phyloP scores from a whole-genome alignment of 2,888 invertebrate species.

The Auanema sp. region DNA sequence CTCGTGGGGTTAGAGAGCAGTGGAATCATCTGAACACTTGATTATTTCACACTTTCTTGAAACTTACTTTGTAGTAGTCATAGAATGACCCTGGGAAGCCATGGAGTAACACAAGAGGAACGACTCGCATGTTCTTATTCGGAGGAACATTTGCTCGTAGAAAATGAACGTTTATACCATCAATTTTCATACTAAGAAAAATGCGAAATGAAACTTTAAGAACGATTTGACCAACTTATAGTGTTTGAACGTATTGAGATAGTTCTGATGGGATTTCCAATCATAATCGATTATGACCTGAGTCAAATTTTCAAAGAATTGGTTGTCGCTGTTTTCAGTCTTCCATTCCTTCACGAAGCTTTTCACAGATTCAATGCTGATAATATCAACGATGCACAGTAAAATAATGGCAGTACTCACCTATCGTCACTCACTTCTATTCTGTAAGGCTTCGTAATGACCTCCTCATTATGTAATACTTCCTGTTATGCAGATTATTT shows the following conservation, averaged over 20 bases:
- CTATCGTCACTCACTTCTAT: too few relatives aligned
- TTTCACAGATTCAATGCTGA: too few relatives aligned
- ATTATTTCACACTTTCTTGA: background rate
- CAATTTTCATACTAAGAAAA: slow-evolving; percentile 41
- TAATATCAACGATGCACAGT: too few relatives aligned
- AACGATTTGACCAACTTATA: slow-evolving; percentile 24
- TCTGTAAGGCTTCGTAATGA: too few relatives aligned
- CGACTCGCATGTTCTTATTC: slow-evolving; percentile 27
- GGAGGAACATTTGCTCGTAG: slow-evolving; percentile 33
- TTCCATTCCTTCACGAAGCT: too few relatives aligned
- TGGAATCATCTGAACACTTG: slow-evolving; percentile 36
- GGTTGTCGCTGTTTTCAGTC: too few relatives aligned
- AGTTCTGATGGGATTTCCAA: slow-evolving; percentile 51
- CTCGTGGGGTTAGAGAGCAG: slow-evolving; percentile 48
- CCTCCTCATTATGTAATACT: too few relatives aligned
- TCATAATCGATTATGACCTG: slow-evolving; percentile 38
- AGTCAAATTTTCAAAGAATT: slow-evolving; percentile 30
- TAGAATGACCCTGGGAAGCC: slow-evolving; percentile 51
- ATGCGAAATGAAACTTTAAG: background rate
- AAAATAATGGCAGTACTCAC: too few relatives aligned
- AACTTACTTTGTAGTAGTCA: slow-evolving; percentile 51
- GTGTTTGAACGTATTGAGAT: slow-evolving; percentile 53
- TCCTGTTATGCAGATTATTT: too few relatives aligned
- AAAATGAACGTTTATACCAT: slow-evolving; percentile 47
- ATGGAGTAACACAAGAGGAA: slow-evolving; percentile 47